Percentiles rank a stretch among this genome's conserved stretches.
These are phyloP conservation scores for Oikopleura dioica DNA, from an alignment of 23 tunicate genomes.

Conservation along the genomic window DNA sequence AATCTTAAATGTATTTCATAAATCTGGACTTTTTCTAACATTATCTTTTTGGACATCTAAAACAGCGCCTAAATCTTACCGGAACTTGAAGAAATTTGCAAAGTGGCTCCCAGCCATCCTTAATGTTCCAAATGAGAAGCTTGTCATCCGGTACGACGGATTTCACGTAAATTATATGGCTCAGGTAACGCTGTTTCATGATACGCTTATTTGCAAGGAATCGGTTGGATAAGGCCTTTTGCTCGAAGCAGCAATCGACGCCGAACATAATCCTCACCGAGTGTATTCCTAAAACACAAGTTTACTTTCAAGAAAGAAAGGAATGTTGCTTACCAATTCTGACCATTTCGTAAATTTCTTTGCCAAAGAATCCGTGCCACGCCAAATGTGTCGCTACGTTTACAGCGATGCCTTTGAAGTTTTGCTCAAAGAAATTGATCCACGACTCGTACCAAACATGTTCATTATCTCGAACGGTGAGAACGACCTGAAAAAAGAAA, in stretches of 20 bases:
- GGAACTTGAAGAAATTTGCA: neutral
- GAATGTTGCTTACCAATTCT: neutral
- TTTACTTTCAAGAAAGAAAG: too few species aligned
- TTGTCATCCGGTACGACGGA: neutral
- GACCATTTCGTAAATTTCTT: neutral
- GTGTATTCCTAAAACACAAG: neutral
- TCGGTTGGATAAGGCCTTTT: neutral
- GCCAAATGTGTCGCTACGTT: neutral
- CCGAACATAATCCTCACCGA: neutral
- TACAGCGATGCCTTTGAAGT: neutral
- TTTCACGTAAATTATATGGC: neutral
- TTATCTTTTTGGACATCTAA: too few species aligned
- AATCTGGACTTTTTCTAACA: too few species aligned
- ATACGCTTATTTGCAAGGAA: neutral
- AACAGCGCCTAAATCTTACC: too few species aligned
- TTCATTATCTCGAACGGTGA: neutral
- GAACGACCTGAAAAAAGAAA: neutral
- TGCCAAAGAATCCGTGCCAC: neutral
- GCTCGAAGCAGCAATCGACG: neutral
- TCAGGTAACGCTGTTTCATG: neutral
- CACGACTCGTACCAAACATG: neutral
- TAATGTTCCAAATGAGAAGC: neutral
- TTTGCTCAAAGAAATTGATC: neutral
- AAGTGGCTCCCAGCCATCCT: neutral
- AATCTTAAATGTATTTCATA: too few species aligned